Evolutionary conservation across 2,113 vertebrate genomes (phyloP).

Genomic region (Tragelaphus buxtoni): DNA sequence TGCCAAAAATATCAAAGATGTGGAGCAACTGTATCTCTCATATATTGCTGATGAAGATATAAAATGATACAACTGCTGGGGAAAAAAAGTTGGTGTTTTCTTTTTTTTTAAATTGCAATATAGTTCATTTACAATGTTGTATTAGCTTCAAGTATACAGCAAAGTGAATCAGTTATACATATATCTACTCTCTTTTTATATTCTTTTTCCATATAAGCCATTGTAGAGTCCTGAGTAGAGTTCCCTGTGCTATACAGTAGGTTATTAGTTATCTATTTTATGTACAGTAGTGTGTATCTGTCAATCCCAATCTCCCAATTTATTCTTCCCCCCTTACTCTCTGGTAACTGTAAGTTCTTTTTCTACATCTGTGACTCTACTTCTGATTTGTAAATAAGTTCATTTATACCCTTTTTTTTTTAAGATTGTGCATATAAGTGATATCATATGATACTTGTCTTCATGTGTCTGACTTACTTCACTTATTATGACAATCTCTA

Average conservation of each 20-base stretch:
- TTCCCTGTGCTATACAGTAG: background rate
- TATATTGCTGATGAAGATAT: background rate
- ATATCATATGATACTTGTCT: background rate
- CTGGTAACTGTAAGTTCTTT: background rate
- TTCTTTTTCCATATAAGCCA: background rate
- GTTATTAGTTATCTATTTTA: background rate
- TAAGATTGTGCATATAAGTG: background rate
- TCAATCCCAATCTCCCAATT: background rate
- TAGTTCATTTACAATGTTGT: background rate
- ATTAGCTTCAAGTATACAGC: background rate
- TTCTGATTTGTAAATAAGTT: background rate
- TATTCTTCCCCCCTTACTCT: background rate
- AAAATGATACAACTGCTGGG: background rate
- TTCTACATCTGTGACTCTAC: background rate
- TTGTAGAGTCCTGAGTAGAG: background rate
- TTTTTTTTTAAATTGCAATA: background rate
- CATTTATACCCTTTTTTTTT: background rate
- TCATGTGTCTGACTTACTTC: background rate
- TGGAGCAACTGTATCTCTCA: background rate
- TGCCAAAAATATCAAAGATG: background rate
- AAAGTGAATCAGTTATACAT: background rate
- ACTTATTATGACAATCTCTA: background rate
- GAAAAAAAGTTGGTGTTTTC: background rate
- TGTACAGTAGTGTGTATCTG: background rate
- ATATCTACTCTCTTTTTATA: background rate